A percentile compares a stretch with the other conserved stretches of the same genome.
Conservation (phyloP, 2,888 invertebrate genomes). For the Papilio protenor region DNA sequence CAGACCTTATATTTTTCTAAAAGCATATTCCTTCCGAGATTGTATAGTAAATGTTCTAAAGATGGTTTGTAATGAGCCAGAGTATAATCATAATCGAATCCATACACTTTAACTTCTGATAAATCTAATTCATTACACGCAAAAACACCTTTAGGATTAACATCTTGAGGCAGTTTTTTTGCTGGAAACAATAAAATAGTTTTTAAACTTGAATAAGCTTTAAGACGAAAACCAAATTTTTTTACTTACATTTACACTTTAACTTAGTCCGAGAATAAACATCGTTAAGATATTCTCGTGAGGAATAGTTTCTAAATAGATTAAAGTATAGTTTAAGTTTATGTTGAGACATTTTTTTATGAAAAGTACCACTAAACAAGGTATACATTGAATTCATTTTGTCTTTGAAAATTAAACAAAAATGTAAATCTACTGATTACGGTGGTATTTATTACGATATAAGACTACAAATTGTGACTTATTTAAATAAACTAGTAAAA, state of each 20-base stretch:
- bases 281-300: conserved; percentile 79
- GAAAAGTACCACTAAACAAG: conserved; percentile 57
- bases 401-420: conserved; percentile 36
- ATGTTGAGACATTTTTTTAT: conserved; percentile 59
- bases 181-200: conserved; percentile 80
- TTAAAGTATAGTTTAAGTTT: conserved; percentile 53
- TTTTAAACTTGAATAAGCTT: conserved; percentile 9
- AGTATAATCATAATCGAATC: conserved; percentile 99
- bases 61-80: conserved; percentile 96
- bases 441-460: not conserved
- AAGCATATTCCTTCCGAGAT: conserved; percentile 93
- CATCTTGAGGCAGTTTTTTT: conserved; percentile 94
- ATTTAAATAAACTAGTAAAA: conserved; percentile 39
- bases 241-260: conserved; percentile 89
- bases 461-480: not conserved
- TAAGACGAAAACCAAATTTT: conserved; percentile 13
- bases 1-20: conserved; percentile 93
- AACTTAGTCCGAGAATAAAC: conserved; percentile 87
- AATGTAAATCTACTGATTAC: conserved; percentile 6
- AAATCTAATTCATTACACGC: conserved; percentile 98
- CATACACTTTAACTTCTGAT: conserved; percentile 95
- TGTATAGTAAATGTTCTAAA: conserved; percentile 95
- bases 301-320: conserved; percentile 63
- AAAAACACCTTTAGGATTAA: conserved; percentile 94
- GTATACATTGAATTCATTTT: conserved; percentile 58